Conservation (phyloP, 2,113 vertebrate genomes). For the Symphodus melops region DNA sequence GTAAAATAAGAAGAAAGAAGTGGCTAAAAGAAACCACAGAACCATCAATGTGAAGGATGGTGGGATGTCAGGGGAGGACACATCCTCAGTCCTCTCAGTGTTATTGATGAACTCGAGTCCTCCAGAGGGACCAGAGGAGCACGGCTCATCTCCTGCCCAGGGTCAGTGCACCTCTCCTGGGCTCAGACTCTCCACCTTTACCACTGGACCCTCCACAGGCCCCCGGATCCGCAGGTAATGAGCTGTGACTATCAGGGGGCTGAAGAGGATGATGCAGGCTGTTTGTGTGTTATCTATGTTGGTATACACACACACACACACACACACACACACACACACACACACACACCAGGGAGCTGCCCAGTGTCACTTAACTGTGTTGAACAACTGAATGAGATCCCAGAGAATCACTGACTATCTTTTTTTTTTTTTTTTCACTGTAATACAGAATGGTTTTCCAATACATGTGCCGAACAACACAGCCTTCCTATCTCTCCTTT, state of each 20-base stretch:
- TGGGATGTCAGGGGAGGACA: not conserved
- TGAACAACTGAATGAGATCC: not conserved
- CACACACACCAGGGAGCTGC: constrained; percentile 17
- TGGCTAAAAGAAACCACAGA: not conserved
- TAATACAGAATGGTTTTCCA: too few species aligned
- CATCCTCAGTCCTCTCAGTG: not conserved
- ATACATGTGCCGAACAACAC: too few species aligned
- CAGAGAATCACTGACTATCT: not conserved
- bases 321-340: not conserved
- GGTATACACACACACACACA: not conserved
- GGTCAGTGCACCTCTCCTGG: constrained; percentile 61
- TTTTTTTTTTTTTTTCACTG: not conserved
- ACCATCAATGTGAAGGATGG: not conserved
- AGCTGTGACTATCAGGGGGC: constrained; percentile 26
- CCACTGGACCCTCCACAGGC: not conserved
- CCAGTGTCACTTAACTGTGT: not conserved
- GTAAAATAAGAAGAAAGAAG: too few species aligned
- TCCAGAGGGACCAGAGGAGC: constrained; percentile 45
- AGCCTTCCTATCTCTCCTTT: too few species aligned
- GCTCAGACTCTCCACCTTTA: constrained; percentile 12
- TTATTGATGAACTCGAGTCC: constrained; percentile 51
- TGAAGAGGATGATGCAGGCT: constrained; percentile 8
- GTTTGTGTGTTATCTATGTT: constrained; percentile 10
- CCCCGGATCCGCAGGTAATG: constrained; percentile 38
- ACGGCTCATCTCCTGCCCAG: constrained; percentile 61